Evolutionary conservation across 2,113 vertebrate species (phyloP).

Genomic region (Nothoprocta pentlandii): DNA sequence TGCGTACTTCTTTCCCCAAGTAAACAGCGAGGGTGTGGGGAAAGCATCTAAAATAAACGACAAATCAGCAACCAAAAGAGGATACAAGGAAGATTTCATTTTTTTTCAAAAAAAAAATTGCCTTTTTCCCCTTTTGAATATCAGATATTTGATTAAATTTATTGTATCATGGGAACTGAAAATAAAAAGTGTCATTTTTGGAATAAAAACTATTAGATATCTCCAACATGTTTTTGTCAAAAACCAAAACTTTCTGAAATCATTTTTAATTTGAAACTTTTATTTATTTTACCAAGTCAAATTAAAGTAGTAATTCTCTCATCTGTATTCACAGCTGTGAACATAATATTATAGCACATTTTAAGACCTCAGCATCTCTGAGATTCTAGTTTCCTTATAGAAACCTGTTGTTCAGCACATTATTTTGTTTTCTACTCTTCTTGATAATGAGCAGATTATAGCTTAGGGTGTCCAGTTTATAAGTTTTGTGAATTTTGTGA

Average conservation of each 20-base stretch:
- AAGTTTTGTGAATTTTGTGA: neutral
- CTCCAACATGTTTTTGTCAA: neutral
- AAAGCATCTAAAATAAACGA: neutral
- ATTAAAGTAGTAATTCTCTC: neutral
- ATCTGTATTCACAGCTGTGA: neutral
- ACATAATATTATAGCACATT: neutral
- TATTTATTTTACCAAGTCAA: neutral
- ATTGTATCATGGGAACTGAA: rapidly evolving
- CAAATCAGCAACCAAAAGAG: neutral
- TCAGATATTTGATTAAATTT: neutral
- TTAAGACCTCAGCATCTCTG: neutral
- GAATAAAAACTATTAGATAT: neutral
- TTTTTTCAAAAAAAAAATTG: neutral
- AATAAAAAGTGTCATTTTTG: rapidly evolving
- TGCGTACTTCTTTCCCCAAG: neutral
- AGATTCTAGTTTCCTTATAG: neutral
- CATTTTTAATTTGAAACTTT: neutral
- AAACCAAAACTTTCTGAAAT: neutral
- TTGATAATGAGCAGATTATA: neutral
- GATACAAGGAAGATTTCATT: neutral
- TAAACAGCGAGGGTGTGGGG: rapidly evolving
- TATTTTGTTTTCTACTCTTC: neutral
- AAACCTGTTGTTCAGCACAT: neutral
- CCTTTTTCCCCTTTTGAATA: neutral
- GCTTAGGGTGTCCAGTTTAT: neutral